phyloP scores from a whole-genome alignment of 2,888 invertebrate genomes.

The Latheticus oryzae region DNA sequence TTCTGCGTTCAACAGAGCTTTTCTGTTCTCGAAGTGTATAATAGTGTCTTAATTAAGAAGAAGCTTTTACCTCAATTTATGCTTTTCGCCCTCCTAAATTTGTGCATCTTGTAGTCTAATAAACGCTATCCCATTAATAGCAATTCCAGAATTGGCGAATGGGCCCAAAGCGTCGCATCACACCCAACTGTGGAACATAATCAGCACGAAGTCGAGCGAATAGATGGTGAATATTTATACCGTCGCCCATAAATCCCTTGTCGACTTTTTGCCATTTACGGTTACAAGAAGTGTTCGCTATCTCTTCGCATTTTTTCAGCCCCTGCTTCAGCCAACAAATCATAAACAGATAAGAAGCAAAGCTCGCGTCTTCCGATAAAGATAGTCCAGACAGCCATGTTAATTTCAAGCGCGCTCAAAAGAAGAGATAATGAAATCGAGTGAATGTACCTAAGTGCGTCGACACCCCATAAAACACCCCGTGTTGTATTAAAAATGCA shows the following conservation, averaged over 20 bases:
- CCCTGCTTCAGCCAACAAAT: conserved; percentile 52
- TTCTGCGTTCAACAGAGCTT: no score
- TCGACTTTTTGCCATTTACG: conserved; percentile 29
- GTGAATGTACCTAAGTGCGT: conserved; percentile 56
- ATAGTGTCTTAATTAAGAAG: background rate
- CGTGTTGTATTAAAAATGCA: conserved; percentile 59
- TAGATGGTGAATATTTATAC: conserved; percentile 25
- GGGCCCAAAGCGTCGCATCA: conserved; percentile 7
- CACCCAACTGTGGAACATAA: background rate
- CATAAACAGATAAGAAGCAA: conserved; percentile 58
- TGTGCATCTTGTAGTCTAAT: background rate
- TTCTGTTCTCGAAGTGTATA: no score
- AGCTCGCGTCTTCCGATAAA: conserved; percentile 49
- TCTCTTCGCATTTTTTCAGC: conserved; percentile 39
- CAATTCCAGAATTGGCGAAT: conserved; percentile 16
- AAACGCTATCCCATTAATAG: conserved; percentile 3
- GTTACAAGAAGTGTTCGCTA: conserved; percentile 29
- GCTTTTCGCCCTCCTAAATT: background rate
- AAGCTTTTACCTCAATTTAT: conserved; percentile 9
- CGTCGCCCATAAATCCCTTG: conserved; percentile 14
- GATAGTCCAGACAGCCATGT: conserved; percentile 51
- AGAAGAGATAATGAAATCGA: conserved; percentile 53
- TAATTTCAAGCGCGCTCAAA: conserved; percentile 49
- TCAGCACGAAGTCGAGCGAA: background rate
- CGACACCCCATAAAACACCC: conserved; percentile 60